Base-by-base conservation (phyloP, 2,797 vertebrate species). In the Coluber constrictor region DNA sequence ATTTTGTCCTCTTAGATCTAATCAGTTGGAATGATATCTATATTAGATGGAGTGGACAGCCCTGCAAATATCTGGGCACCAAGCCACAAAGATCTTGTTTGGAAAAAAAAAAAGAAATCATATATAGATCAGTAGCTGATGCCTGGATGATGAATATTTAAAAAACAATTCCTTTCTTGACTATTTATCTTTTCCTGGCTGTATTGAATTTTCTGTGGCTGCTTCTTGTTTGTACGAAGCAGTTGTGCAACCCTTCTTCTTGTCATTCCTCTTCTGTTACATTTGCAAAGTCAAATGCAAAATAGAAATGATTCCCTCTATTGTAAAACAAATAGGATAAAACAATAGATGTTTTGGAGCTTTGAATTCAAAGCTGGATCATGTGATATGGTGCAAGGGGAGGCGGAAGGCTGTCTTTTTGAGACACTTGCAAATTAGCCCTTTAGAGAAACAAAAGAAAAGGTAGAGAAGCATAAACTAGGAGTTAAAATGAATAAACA, bases 211-310 rank as follows among this genome's bases (percentile, higher is more conserved):
- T 37, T 59, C 7, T 54, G 54, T 74, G 11, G 47, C 32, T 92
- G 94, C 86, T 43, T n/a, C 13, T 54, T 1, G 0, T 7, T 83
- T 89, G 13, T 92, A 32, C 29, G 93, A 92, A 94, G 83, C 86
- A 61, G 92, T 94, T 93, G 79, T 93, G 32, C 57, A 92, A 11
- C 47, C 90, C 29, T 23, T 70, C 51, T 32, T 94, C 92, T 88
- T 43, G 47, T 66, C 27, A 90, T 43, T 92, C 56, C 54, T 70
- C 55, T 94, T 91, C 20, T 74, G 87, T 86, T 93, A 93, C 43
- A 89, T 54, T 92, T 57, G 66, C 2, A 94, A 94, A 51, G 89
- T 94, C 56, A 92, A 74, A 88, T 0, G 1, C 27, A 94, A 94
- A 94, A 3, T 1, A 86, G 93, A 32, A 95, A 79, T 47, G 0